phyloP scores from a whole-genome alignment of 1,140 invertebrate genomes.

The Metopolophium dirhodum region DNA sequence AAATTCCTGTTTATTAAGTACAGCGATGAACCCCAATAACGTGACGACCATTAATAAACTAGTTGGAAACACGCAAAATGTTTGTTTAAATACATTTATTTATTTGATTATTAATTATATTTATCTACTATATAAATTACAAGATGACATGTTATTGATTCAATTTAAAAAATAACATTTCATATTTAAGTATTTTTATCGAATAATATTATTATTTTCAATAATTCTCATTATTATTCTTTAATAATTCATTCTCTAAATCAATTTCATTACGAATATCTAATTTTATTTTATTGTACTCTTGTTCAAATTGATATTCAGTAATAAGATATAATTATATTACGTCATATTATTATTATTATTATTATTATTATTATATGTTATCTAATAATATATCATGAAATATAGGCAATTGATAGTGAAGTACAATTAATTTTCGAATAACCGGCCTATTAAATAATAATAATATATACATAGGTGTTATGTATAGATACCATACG shows the following conservation, averaged over 20 bases:
- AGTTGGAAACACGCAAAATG: neutral
- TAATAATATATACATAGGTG: neutral
- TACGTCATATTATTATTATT: neutral
- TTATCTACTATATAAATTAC: neutral
- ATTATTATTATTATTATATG: neutral
- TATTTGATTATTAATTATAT: neutral
- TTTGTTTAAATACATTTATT: conserved; percentile 14
- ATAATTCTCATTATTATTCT: neutral
- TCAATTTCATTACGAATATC: neutral
- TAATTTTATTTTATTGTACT: neutral
- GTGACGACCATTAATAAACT: neutral
- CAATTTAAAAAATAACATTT: neutral
- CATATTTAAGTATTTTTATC: neutral
- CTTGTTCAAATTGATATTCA: neutral
- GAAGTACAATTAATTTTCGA: neutral
- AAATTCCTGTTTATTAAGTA: neutral
- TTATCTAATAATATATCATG: neutral
- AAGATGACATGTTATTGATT: neutral
- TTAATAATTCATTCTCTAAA: neutral
- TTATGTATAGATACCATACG: neutral
- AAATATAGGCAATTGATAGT: neutral
- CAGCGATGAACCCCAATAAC: neutral
- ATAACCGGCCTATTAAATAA: neutral
- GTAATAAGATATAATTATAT: neutral
- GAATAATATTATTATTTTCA: conserved; percentile 11